These are phyloP conservation scores for Leucosticte australis DNA, from an alignment of 2,113 vertebrate genomes.

Conservation along the genomic window DNA sequence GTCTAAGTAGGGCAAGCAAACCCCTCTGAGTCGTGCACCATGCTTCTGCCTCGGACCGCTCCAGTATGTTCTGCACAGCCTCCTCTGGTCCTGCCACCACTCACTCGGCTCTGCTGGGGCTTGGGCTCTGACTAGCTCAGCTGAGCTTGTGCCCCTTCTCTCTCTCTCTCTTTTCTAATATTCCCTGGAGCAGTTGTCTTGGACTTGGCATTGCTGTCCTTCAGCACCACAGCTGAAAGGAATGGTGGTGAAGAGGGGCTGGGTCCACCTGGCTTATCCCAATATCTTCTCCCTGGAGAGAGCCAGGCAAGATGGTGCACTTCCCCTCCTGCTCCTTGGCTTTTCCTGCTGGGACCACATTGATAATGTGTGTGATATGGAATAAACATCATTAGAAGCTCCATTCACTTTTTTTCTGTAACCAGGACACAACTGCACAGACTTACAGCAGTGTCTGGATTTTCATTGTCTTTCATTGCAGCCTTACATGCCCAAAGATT, in stretches of 20 bases:
- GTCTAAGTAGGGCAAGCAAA: neutral
- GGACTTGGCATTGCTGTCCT: neutral
- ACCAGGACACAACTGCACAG: neutral
- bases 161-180: neutral
- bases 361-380: neutral
- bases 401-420: neutral
- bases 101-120: neutral
- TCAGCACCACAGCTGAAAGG: neutral
- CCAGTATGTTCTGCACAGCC: neutral
- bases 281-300: neutral
- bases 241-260: neutral
- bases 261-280: neutral
- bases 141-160: neutral
- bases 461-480: neutral
- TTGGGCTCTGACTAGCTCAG: neutral
- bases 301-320: too few species aligned
- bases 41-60: accelerated
- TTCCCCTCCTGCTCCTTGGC: neutral
- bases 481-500: neutral
- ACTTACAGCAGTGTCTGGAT: neutral
- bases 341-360: neutral
- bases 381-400: neutral
- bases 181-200: neutral
- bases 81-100: neutral
- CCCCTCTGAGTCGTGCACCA: neutral